phyloP scores from a whole-genome alignment of 2,113 vertebrate species.

The Toxotes jaculatrix region DNA sequence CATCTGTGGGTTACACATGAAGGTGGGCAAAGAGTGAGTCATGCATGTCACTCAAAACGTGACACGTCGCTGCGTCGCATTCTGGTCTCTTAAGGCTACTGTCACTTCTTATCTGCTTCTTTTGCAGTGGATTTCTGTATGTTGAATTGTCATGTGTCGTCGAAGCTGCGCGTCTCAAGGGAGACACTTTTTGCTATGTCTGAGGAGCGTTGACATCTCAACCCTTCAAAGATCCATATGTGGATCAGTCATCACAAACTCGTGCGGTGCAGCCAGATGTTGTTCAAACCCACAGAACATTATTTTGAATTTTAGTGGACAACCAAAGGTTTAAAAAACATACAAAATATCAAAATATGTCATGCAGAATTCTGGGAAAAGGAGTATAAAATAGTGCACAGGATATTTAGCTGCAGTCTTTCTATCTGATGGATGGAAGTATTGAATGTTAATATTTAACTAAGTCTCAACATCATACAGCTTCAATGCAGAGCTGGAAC shows the following conservation, averaged over 20 bases:
- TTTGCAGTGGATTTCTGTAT: slow-evolving; percentile 1
- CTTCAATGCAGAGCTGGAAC: background rate
- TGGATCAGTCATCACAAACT: background rate
- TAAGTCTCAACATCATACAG: background rate
- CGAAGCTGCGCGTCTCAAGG: slow-evolving; percentile 8
- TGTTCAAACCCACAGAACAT: background rate
- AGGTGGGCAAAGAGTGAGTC: slow-evolving; percentile 23
- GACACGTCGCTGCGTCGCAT: slow-evolving; percentile 6
- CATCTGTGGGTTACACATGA: background rate
- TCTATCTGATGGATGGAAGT: background rate
- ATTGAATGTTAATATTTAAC: background rate
- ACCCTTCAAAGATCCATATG: background rate
- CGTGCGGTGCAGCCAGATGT: background rate
- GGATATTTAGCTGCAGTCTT: background rate
- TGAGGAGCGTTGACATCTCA: background rate
- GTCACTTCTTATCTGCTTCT: slow-evolving; percentile 15
- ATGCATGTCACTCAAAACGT: slow-evolving; percentile 19
- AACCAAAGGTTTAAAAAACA: too few relatives aligned
- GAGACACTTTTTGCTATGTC: slow-evolving; percentile 12
- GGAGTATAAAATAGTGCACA: too few relatives aligned
- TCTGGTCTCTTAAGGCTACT: slow-evolving; percentile 32
- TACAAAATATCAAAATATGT: too few relatives aligned
- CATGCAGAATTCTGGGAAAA: too few relatives aligned
- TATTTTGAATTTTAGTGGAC: background rate
- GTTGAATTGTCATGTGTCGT: slow-evolving; percentile 32